Base-by-base conservation (phyloP, 1,140 invertebrate species). In the Zaprionus inermis region DNA sequence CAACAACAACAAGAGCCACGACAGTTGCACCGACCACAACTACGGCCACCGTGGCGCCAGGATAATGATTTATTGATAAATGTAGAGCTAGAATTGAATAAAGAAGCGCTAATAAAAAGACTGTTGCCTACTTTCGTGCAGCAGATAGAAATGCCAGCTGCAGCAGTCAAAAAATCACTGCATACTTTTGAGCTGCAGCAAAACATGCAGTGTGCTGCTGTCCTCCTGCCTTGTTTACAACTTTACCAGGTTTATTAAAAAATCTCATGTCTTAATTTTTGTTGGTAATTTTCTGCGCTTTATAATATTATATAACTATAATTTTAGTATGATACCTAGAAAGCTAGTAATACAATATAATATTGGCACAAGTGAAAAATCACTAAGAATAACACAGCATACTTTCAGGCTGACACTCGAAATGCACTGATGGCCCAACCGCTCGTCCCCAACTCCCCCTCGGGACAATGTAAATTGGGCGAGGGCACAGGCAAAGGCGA, bases 401-500 rank as follows among this genome's bases (percentile, higher is more conserved):
- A 64, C 51, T 79, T 54, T 67, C 36, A 10, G 52, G 65, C 61
- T 65, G 80, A 34, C 69, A 66, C 72, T 65, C 11, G 22, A 82
- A 83, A 83, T 84, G 77, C 73, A 83, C 7, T 1, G 4, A 32
- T 14, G 18, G 18, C 28, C 28, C n/a, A n/a, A 22, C 22, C 12
- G 32, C 38, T 12, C 16, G 38, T 57, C 65, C 46, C 78, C 63
- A 70, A 75, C 24, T 28, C 24, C 24, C 24, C 24, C 24, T 1
- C 24, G 68, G 79, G 56, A 64, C 72, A 70, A 86, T 85, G 71
- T 72, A 81, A 84, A 79, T 72, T 76, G 67, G 78, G 63, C 63
- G 55, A 72, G 52, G 60, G 76, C 28, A 66, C 61, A 60, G 38
- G 51, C 58, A 70, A 55, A 46, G 61, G 57, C 38, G 49, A 58